phyloP scores from a whole-genome alignment of 2,888 invertebrate species.

The Drosophila heteroneura region DNA sequence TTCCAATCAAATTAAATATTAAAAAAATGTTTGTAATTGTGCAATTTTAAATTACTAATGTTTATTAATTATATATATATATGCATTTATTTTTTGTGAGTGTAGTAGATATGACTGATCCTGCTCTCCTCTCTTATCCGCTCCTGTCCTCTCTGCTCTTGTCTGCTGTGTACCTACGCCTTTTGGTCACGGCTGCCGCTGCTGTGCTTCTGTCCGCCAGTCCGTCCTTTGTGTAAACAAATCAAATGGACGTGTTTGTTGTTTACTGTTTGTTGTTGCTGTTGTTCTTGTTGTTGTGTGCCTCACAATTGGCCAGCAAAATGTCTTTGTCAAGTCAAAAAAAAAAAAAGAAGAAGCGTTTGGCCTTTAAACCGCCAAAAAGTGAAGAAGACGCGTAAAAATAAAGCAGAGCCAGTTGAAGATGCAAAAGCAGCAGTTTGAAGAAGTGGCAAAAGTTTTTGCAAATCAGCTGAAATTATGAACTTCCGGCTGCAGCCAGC shows the following conservation, averaged over 20 bases:
- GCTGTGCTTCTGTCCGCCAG: conserved; percentile 4
- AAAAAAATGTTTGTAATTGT: not conserved
- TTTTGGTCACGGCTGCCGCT: conserved; percentile 73
- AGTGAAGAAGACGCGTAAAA: conserved; percentile 20
- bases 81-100: conserved; percentile 9
- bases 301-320: conserved; percentile 71
- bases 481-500: conserved; percentile 77
- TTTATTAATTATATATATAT: too few relatives aligned
- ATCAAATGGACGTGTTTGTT: conserved; percentile 74
- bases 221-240: conserved; percentile 70
- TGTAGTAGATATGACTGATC: conserved; percentile 35
- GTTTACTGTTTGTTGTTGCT: conserved; percentile 37
- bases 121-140: not conserved
- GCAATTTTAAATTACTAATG: not conserved
- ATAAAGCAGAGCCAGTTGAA: conserved; percentile 2
- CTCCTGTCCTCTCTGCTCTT: not conserved
- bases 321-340: conserved; percentile 77
- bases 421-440: conserved; percentile 15
- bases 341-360: conserved; percentile 39
- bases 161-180: conserved; percentile 70
- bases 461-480: conserved; percentile 82
- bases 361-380: conserved; percentile 67
- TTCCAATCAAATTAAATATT: too few relatives aligned
- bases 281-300: conserved; percentile 17
- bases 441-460: conserved; percentile 66